These are phyloP conservation scores for Mus caroli DNA, from an alignment of 2,797 vertebrate species.

Conservation along the genomic window DNA sequence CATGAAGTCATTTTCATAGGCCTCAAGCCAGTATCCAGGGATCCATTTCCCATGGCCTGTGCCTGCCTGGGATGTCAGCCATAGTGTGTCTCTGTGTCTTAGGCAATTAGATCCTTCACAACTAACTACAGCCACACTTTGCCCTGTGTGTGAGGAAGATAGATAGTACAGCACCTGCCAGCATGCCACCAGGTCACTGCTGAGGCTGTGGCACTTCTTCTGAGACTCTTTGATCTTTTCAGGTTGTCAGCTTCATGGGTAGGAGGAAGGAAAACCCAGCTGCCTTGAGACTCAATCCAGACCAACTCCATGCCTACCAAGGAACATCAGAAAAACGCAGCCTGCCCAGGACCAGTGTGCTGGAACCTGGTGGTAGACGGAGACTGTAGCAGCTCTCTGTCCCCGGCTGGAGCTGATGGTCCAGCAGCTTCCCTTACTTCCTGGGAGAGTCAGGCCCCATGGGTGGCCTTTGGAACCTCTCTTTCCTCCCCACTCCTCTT, in stretches of 20 bases:
- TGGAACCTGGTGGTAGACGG: background rate
- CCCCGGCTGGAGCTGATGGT: background rate
- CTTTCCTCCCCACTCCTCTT: background rate
- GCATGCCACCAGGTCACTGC: background rate
- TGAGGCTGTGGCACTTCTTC: background rate
- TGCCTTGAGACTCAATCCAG: background rate
- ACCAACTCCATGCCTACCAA: background rate
- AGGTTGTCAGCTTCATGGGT: background rate
- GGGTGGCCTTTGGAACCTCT: slow-evolving; percentile 52
- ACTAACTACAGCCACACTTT: background rate
- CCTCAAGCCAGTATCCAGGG: background rate
- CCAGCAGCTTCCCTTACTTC: background rate
- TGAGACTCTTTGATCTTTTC: background rate
- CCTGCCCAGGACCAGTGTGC: background rate
- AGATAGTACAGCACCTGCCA: background rate
- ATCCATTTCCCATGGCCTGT: background rate
- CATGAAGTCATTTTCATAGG: background rate
- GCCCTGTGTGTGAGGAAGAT: background rate
- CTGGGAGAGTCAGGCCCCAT: background rate
- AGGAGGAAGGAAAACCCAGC: background rate
- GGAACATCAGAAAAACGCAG: background rate
- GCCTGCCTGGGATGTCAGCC: too few species aligned
- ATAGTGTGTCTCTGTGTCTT: background rate
- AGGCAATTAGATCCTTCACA: background rate
- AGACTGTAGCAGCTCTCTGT: background rate